Conservation (phyloP, 2,888 invertebrate genomes). For the Stegana nigrithorax region DNA sequence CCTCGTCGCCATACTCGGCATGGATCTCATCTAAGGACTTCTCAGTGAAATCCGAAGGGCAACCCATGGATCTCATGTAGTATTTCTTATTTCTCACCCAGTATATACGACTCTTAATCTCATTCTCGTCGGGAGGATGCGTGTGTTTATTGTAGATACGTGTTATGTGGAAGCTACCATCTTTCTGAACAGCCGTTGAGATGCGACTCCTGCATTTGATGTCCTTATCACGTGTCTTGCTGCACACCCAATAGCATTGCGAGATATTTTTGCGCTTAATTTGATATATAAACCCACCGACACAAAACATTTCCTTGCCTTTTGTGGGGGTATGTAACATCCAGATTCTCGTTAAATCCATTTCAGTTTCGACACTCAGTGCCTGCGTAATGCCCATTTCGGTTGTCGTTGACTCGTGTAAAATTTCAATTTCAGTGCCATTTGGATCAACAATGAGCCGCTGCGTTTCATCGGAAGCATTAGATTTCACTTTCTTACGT, state of each 20-base stretch:
- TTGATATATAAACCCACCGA: conserved; percentile 61
- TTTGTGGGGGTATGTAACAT: conserved; percentile 62
- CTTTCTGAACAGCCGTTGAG: conserved; percentile 50
- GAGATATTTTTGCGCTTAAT: conserved; percentile 55
- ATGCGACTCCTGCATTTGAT: conserved; percentile 60
- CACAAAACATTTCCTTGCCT: conserved; percentile 59
- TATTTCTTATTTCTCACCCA: conserved; percentile 55
- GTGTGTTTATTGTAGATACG: conserved; percentile 56
- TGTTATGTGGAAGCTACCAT: conserved; percentile 52
- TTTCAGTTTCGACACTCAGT: conserved; percentile 30
- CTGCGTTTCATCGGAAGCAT: too few relatives aligned
- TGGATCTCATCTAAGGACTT: conserved; percentile 54
- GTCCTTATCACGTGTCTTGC: conserved; percentile 55
- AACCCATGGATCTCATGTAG: conserved; percentile 49
- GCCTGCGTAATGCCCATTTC: not conserved
- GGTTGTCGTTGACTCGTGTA: conserved; percentile 31
- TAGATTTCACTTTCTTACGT: conserved; percentile 49
- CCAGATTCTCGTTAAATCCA: conserved; percentile 56
- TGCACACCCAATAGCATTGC: conserved; percentile 63
- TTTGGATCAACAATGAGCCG: too few relatives aligned
- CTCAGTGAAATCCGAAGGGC: conserved; percentile 48
- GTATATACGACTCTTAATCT: conserved; percentile 57
- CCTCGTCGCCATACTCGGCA: conserved; percentile 52
- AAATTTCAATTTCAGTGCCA: conserved; percentile 48
- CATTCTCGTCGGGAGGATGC: conserved; percentile 53